These are phyloP conservation scores for Pentamera pediparva DNA, from an alignment of 53 echinoderm and acorn worm genomes.

Conservation along the genomic window DNA sequence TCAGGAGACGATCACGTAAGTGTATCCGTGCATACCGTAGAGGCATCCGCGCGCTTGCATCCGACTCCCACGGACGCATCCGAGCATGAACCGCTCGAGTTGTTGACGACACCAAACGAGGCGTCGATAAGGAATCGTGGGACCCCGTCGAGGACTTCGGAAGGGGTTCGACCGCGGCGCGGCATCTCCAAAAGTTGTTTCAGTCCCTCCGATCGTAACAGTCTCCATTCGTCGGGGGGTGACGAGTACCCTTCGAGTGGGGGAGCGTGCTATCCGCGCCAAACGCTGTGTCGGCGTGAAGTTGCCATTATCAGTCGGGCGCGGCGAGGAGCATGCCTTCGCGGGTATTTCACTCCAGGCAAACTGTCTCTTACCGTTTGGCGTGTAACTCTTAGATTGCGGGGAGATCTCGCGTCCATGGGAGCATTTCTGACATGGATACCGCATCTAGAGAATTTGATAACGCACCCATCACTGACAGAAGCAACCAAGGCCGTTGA, in stretches of 20 bases:
- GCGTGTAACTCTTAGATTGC: slow-evolving; percentile 7
- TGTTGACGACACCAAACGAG: slow-evolving; percentile 38
- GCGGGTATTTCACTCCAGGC: slow-evolving; percentile 29
- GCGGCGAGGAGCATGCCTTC: slow-evolving; percentile 20
- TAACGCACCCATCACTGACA: slow-evolving; percentile 12
- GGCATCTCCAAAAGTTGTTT: neutral
- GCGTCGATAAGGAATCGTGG: slow-evolving; percentile 22
- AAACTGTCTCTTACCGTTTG: slow-evolving; percentile 20
- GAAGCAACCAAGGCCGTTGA: too few species aligned
- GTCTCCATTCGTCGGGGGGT: slow-evolving; percentile 7
- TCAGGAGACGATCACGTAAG: slow-evolving; percentile 26
- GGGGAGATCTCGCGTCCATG: too few species aligned
- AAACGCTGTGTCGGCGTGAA: slow-evolving; percentile 40
- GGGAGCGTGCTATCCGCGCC: slow-evolving; percentile 21
- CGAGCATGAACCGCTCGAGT: slow-evolving; percentile 18
- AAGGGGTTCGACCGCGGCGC: neutral
- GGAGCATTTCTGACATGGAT: neutral
- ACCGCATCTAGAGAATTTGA: slow-evolving; percentile 9
- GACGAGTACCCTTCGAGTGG: slow-evolving; percentile 22
- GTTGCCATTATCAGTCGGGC: slow-evolving; percentile 27
- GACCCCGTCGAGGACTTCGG: neutral
- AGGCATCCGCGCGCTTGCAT: slow-evolving; percentile 21
- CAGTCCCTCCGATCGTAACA: neutral
- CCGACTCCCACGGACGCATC: slow-evolving; percentile 34
- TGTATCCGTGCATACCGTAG: slow-evolving; percentile 32